Conservation (phyloP, 2,797 vertebrate species). For the Cuniculus paca region DNA sequence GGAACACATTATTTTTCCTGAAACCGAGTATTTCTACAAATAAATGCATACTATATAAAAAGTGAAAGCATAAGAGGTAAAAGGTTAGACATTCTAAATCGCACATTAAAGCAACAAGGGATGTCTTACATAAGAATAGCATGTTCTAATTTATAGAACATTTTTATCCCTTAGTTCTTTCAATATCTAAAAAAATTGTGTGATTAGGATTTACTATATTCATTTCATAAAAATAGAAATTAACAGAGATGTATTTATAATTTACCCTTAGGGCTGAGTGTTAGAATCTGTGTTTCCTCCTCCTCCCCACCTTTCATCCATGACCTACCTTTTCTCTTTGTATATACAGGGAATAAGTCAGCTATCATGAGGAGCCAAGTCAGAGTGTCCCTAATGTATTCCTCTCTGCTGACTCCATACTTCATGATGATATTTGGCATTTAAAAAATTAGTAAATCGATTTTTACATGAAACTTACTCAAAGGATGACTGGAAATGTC, state of each 20-base stretch:
- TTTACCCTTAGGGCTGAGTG: neutral
- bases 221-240: constrained; percentile 47
- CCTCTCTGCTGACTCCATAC: neutral
- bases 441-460: constrained; percentile 38
- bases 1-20: constrained; percentile 48
- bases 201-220: neutral
- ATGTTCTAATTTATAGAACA: constrained; percentile 22
- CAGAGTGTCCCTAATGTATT: neutral
- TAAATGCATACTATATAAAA: constrained; percentile 11
- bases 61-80: neutral
- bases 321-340: constrained; percentile 8
- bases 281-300: neutral
- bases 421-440: constrained; percentile 21
- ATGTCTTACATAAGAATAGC: neutral
- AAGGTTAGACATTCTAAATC: neutral
- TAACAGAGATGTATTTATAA: neutral
- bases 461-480: constrained; percentile 22
- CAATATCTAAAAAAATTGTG: constrained; percentile 2
- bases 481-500: neutral
- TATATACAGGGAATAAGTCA: neutral
- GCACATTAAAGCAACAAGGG: neutral
- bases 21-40: constrained; percentile 54
- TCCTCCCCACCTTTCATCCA: too few species aligned
- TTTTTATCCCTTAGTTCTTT: constrained; percentile 34
- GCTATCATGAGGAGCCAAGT: neutral